Base-by-base conservation (phyloP, 2,888 invertebrate species). In the Lycia hirtaria region DNA sequence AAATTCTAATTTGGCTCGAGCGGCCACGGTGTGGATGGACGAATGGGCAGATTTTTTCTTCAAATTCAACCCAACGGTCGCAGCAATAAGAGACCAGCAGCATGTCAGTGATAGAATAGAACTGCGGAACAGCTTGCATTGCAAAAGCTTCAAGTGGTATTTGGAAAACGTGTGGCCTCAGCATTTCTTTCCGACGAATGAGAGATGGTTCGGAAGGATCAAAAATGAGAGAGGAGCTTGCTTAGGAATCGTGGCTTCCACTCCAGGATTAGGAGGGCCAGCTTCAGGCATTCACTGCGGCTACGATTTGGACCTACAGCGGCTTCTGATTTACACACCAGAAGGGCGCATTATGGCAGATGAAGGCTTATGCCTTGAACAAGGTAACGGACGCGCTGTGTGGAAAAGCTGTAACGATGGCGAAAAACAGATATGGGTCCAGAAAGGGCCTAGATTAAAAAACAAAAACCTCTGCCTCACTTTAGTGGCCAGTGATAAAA, bases 11-110 rank as follows among this genome's bases (percentile, higher is more conserved):
- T 92, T 98, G 28, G 98, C 98, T 0, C 92, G 99, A 56, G 98
- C 98, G 0, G 98, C 98, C 0, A 93, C 96, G 1, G 99, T 99
- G 0, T 99, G 99, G 99, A 97, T 99, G 97, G 99, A 99, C 78
- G 97, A 99, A 52, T 99, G 98, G 96, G 96, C 97, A 9, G 95
- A 97, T 62, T 98, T 98, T 83, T 97, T 95, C 76, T 97, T 97
- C 81, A 96, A 96, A 78, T 96, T 97, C 70, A 97, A 97, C 76
- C 95, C 93, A 67, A 93, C 95, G 32, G 94, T 96, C 0, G 93
- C 93, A 0, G 76, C 84, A 0, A 81, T 83, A 48, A 92, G 93
- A 20, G 93, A 94, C 44, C 89, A 93, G 51, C 95, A 96, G 69
- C 88, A 93, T 56, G 93, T 95, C 0, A 89, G 88, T 0, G 89